phyloP scores from a whole-genome alignment of 2,797 vertebrate species.

The Phyllotis vaccarum region DNA sequence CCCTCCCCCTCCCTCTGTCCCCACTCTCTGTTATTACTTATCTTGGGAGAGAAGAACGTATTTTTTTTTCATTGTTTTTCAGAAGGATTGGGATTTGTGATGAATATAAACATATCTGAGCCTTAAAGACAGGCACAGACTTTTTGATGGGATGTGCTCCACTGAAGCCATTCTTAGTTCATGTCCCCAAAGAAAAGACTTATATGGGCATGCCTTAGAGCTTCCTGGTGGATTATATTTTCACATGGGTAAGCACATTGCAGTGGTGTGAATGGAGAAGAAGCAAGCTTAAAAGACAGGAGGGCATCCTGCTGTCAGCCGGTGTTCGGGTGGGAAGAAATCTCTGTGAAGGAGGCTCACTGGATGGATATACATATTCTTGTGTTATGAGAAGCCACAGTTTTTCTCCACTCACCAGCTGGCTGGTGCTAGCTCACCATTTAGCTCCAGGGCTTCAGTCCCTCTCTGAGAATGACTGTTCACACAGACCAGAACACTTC shows the following conservation, averaged over 20 bases:
- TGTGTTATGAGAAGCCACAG: constrained; percentile 65
- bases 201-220: constrained; percentile 78
- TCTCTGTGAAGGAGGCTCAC: constrained; percentile 71
- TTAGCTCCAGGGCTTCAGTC: neutral
- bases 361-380: constrained; percentile 65
- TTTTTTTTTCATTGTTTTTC: neutral
- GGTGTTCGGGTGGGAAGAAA: constrained; percentile 66
- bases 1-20: rapidly evolving
- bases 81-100: constrained; percentile 66
- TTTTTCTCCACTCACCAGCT: neutral
- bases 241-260: constrained; percentile 69
- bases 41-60: neutral
- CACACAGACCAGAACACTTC: neutral
- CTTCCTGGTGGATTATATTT: constrained; percentile 81
- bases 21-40: neutral
- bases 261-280: constrained; percentile 76
- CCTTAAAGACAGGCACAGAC: constrained; percentile 40
- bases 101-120: constrained; percentile 68
- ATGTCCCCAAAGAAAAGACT: constrained; percentile 71
- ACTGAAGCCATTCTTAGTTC: constrained; percentile 79
- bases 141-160: constrained; percentile 71
- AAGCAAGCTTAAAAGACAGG: constrained; percentile 54
- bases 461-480: neutral
- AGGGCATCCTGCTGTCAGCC: constrained; percentile 69
- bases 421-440: neutral